Percentiles rank a stretch among this genome's conserved stretches.
phyloP scores from a whole-genome alignment of 2,113 vertebrate genomes.

The Heliornis fulica region DNA sequence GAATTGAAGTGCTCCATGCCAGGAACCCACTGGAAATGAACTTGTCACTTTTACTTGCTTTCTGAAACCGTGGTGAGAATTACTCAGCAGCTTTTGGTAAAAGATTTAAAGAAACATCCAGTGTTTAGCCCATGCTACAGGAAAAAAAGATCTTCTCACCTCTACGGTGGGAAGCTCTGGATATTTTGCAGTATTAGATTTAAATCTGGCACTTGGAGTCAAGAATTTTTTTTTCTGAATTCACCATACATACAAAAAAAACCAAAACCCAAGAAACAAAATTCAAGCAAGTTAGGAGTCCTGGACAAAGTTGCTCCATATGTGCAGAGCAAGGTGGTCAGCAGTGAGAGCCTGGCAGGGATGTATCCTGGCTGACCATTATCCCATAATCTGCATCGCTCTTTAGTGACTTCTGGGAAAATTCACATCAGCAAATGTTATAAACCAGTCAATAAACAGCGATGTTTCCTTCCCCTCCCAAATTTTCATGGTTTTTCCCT shows the following conservation, averaged over 20 bases:
- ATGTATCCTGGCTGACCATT: background rate
- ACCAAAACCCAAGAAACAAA: too few species aligned
- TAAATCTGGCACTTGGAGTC: background rate
- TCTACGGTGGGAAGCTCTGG: background rate
- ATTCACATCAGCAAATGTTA: background rate
- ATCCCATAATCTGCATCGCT: too few species aligned
- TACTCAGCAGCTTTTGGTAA: constrained; percentile 1
- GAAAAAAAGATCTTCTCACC: background rate
- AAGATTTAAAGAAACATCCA: background rate
- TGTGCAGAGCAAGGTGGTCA: background rate
- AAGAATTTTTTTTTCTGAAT: background rate
- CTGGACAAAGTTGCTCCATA: background rate
- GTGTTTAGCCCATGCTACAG: background rate
- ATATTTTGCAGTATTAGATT: background rate
- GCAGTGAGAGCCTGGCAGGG: background rate
- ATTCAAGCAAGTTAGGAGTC: background rate
- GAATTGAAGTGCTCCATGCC: background rate
- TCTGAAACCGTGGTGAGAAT: background rate
- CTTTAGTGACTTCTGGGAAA: background rate
- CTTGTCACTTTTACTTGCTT: background rate
- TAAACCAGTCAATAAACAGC: background rate
- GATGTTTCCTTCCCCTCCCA: background rate
- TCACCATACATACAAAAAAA: background rate
- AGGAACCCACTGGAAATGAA: background rate
- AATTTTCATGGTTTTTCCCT: background rate